phyloP scores from a whole-genome alignment of 2,113 vertebrate species.

The Gambusia holbrooki region DNA sequence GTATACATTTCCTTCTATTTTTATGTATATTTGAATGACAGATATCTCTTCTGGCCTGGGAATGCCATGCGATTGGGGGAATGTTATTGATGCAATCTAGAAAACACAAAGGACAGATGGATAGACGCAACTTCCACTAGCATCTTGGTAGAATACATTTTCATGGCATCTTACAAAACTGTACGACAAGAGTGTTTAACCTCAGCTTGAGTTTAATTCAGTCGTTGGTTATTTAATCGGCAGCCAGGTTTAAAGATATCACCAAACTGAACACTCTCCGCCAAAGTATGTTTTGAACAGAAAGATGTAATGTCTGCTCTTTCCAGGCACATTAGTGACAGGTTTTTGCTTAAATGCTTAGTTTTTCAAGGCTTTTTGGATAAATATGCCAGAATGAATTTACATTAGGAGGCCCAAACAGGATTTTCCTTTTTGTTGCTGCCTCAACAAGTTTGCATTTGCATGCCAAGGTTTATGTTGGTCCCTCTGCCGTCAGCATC shows the following conservation, averaged over 20 bases:
- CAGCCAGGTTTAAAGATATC: neutral
- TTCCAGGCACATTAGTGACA: neutral
- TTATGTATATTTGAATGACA: no score
- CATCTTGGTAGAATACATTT: neutral
- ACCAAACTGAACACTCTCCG: no score
- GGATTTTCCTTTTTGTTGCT: neutral
- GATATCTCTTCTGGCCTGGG: no score
- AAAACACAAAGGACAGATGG: neutral
- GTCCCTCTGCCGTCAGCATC: conserved; percentile 25
- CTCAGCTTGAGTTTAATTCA: neutral
- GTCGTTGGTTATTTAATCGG: neutral
- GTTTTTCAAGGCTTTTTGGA: neutral
- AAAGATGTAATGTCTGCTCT: neutral
- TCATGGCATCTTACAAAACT: neutral
- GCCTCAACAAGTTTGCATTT: conserved; percentile 28
- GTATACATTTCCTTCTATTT: no score
- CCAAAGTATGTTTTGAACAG: neutral
- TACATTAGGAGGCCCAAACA: neutral
- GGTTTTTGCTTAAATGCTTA: neutral
- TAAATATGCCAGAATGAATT: neutral
- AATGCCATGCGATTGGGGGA: neutral
- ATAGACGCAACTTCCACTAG: neutral
- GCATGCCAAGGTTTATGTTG: conserved; percentile 1
- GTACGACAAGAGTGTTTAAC: no score
- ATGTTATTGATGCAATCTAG: neutral